Percentiles rank a stretch among this genome's conserved stretches.
phyloP scores from a whole-genome alignment of 2,888 invertebrate species.

The Oligia strigilis region DNA sequence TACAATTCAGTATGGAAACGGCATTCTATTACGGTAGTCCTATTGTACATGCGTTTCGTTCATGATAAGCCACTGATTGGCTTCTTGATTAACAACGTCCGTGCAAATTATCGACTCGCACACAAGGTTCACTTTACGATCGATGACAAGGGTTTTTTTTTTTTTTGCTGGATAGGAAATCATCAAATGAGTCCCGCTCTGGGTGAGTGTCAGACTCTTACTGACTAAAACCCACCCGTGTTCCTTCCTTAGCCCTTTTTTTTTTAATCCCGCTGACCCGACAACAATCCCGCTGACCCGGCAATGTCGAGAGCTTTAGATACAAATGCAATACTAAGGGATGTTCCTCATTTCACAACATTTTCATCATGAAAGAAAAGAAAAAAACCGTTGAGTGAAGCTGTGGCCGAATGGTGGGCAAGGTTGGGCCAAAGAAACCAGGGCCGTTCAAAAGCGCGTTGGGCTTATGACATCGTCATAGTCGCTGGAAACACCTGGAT shows the following conservation, averaged over 20 bases:
- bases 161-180: too few relatives aligned
- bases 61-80: constrained; percentile 63
- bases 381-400: neutral
- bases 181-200: too few relatives aligned
- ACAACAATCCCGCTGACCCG: too few relatives aligned
- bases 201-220: too few relatives aligned
- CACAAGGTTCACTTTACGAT: constrained; percentile 27
- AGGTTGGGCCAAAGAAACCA: too few relatives aligned
- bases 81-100: constrained; percentile 61
- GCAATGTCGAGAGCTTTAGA: neutral
- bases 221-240: too few relatives aligned
- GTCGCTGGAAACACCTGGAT: too few relatives aligned
- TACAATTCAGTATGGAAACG: constrained; percentile 14
- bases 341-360: neutral
- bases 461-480: too few relatives aligned
- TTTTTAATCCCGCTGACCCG: too few relatives aligned
- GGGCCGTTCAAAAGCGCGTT: too few relatives aligned
- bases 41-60: constrained; percentile 50
- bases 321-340: neutral
- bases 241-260: too few relatives aligned
- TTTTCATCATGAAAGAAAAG: neutral
- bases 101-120: constrained; percentile 43
- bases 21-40: constrained; percentile 45
- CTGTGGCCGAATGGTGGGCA: neutral
- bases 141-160: neutral